Conservation (phyloP, 2,797 vertebrate species). For the Microctenopoma lineatum region DNA sequence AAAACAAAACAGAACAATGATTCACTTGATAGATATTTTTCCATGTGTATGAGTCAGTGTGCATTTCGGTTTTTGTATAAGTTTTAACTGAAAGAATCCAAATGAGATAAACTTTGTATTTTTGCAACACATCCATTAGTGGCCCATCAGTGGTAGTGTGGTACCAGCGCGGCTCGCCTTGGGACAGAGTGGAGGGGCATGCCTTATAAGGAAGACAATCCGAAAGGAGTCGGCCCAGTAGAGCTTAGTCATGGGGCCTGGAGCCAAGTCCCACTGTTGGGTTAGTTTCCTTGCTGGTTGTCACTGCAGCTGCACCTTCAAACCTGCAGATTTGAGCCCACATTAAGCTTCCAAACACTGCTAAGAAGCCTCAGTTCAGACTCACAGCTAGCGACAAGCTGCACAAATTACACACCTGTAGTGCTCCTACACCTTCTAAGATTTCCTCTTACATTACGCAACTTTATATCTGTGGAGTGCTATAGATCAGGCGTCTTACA, state of each 20-base stretch:
- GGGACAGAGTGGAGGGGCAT: constrained; percentile 63
- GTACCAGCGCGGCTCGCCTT: constrained; percentile 54
- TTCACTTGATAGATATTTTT: constrained; percentile 41
- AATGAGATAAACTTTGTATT: constrained; percentile 42
- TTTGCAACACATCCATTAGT: constrained; percentile 57
- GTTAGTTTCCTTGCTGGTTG: constrained; percentile 47
- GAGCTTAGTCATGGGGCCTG: constrained; percentile 73
- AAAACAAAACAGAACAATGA: constrained; percentile 53
- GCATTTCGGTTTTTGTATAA: constrained; percentile 54
- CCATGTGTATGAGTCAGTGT: constrained; percentile 56
- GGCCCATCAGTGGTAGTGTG: constrained; percentile 53
- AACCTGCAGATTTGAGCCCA: constrained; percentile 43
- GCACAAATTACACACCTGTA: constrained; percentile 25
- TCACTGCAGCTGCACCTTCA: constrained; percentile 55
- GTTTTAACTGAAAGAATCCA: constrained; percentile 33
- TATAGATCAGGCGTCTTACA: constrained; percentile 17
- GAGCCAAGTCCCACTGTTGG: constrained; percentile 69
- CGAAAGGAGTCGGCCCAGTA: constrained; percentile 60
- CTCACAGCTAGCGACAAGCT: constrained; percentile 23
- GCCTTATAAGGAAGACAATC: constrained; percentile 82
- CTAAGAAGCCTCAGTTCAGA: constrained; percentile 1
- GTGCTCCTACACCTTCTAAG: background rate
- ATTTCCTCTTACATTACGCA: background rate
- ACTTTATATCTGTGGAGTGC: constrained; percentile 10
- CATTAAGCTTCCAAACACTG: constrained; percentile 15